A percentile compares a stretch with the other conserved stretches of the same genome.
Conservation (phyloP, 2,888 invertebrate species). For the Euproctis similis region DNA sequence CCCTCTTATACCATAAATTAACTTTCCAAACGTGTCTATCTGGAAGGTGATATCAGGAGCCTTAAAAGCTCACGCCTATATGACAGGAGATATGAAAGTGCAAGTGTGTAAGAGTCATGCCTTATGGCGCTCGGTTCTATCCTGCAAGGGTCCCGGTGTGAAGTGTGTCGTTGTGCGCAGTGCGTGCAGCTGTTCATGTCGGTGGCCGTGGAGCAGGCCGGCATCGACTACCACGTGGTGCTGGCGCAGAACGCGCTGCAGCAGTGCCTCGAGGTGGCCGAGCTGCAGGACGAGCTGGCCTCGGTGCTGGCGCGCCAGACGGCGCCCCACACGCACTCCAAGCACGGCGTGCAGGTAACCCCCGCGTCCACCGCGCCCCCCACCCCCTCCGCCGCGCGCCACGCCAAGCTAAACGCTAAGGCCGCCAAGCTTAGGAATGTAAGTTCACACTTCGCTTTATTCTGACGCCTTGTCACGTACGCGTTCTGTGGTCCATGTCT, state of each 20-base stretch:
- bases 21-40: no score
- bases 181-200: slow-evolving; percentile 97
- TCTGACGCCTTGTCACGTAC: no score
- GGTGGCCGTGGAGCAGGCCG: slow-evolving; percentile 94
- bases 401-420: slow-evolving; percentile 38
- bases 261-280: slow-evolving; percentile 87
- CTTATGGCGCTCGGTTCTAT: no score
- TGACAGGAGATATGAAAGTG: no score
- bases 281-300: slow-evolving; percentile 95
- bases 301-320: slow-evolving; percentile 95
- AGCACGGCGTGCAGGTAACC: slow-evolving; percentile 87
- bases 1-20: no score
- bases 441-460: no score
- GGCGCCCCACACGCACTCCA: slow-evolving; percentile 86
- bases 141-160: no score
- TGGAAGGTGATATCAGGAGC: no score
- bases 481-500: no score
- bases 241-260: slow-evolving; percentile 96
- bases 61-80: no score
- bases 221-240: slow-evolving; percentile 98
- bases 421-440: slow-evolving; percentile 67
- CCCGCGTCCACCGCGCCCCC: slow-evolving; percentile 9
- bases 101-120: no score
- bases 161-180: slow-evolving; percentile 71
- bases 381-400: slow-evolving; percentile 11